These are phyloP conservation scores for Lacanobia wlatinum DNA, from an alignment of 2,888 invertebrate genomes.

Conservation along the genomic window DNA sequence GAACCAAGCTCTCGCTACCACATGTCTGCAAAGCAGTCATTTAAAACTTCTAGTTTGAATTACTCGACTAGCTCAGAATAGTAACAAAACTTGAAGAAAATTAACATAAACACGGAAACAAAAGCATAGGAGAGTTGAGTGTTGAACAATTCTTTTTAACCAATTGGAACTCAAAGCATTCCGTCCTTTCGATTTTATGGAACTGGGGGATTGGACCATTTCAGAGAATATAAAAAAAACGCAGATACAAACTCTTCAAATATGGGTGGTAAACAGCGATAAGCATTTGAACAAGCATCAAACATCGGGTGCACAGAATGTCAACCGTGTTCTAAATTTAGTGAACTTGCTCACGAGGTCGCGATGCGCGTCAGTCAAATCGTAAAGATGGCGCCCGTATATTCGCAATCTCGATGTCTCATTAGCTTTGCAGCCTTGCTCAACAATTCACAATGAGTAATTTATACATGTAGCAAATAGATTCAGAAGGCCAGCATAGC, in stretches of 20 bases:
- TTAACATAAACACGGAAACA: background rate
- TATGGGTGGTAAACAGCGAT: constrained; percentile 49
- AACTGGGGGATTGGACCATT: background rate
- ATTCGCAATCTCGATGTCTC: constrained; percentile 80
- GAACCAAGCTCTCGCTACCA: constrained; percentile 74
- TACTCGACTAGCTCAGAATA: background rate
- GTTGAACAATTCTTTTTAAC: background rate
- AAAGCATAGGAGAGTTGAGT: background rate
- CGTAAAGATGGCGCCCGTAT: constrained; percentile 84
- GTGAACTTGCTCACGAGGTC: constrained; percentile 83
- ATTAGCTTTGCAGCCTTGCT: constrained; percentile 82
- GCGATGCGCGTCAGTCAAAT: constrained; percentile 81
- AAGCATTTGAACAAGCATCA: constrained; percentile 54
- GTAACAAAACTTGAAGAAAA: constrained; percentile 1
- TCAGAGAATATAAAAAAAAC: background rate
- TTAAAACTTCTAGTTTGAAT: constrained; percentile 32
- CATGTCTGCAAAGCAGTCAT: constrained; percentile 72
- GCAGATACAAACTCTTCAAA: constrained; percentile 16
- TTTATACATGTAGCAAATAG: constrained; percentile 76
- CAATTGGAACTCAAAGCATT: background rate
- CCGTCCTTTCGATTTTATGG: background rate
- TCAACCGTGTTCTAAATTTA: constrained; percentile 82
- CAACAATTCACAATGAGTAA: constrained; percentile 81
- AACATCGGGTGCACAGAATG: constrained; percentile 69
- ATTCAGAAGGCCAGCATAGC: constrained; percentile 78